phyloP scores from a whole-genome alignment of 1,140 invertebrate species.

The Lordiphosa clarofinis region DNA sequence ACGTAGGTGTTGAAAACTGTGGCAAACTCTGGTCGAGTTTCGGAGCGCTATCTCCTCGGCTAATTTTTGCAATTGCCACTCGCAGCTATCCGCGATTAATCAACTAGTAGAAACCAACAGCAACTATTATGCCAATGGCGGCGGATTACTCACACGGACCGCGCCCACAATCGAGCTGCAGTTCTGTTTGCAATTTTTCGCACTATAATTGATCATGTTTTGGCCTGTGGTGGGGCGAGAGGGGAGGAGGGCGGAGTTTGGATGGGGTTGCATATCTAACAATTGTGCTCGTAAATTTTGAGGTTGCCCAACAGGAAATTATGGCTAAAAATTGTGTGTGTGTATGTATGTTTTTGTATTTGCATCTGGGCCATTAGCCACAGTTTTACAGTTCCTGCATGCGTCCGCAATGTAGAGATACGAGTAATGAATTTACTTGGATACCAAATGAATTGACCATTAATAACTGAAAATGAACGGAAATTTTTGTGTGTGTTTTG shows the following conservation, averaged over 20 bases:
- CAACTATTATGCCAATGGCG: conserved; percentile 34
- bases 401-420: conserved; percentile 14
- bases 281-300: conserved; percentile 62
- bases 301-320: conserved; percentile 60
- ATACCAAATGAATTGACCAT: conserved; percentile 33
- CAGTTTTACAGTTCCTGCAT: conserved; percentile 1
- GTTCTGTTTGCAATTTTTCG: conserved; percentile 50
- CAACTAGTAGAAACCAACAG: conserved; percentile 51
- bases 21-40: conserved; percentile 18
- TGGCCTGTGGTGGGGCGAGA: too few relatives aligned
- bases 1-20: conserved; percentile 62
- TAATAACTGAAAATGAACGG: conserved; percentile 18
- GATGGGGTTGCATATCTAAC: conserved; percentile 39
- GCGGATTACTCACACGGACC: conserved; percentile 63
- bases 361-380: conserved; percentile 30
- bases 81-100: conserved; percentile 68
- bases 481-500: neutral
- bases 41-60: conserved; percentile 45
- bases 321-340: conserved; percentile 33
- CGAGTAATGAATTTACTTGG: conserved; percentile 38
- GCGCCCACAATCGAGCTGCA: conserved; percentile 41
- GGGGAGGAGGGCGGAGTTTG: too few relatives aligned
- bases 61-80: conserved; percentile 65
- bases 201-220: conserved; percentile 75
- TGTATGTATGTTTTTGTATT: conserved; percentile 2